Conservation (phyloP, 2,888 invertebrate species). For the Hemicrepidius hirtus region DNA sequence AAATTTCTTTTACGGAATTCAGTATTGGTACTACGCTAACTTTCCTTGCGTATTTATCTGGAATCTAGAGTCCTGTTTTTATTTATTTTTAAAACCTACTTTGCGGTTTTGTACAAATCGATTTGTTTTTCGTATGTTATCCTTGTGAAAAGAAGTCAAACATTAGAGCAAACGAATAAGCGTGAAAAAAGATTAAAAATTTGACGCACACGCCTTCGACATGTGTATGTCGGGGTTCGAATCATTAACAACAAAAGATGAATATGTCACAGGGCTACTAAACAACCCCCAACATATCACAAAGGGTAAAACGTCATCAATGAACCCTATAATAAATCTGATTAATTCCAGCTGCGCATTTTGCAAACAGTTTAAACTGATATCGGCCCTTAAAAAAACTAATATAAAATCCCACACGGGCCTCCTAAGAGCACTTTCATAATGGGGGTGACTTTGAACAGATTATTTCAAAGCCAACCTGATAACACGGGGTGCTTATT, state of each 20-base stretch:
- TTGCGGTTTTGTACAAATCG: too few species aligned
- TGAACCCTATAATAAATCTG: constrained; percentile 69
- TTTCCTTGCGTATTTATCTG: too few species aligned
- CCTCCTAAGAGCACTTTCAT: constrained; percentile 27
- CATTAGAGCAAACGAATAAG: constrained; percentile 9
- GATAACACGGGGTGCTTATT: constrained; percentile 49
- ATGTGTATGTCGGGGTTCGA: constrained; percentile 66
- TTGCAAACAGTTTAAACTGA: constrained; percentile 68
- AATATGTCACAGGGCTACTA: constrained; percentile 65
- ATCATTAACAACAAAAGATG: constrained; percentile 65
- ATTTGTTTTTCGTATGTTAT: too few species aligned
- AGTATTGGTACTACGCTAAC: too few species aligned
- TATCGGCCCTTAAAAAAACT: constrained; percentile 60
- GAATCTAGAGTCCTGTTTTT: too few species aligned
- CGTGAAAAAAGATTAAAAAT: constrained; percentile 52
- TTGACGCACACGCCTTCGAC: constrained; percentile 66
- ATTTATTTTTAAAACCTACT: too few species aligned
- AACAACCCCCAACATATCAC: constrained; percentile 63
- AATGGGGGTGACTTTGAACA: constrained; percentile 31
- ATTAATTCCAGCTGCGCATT: constrained; percentile 72
- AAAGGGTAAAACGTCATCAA: constrained; percentile 59
- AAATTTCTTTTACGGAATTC: too few species aligned
- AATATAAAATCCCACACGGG: constrained; percentile 35
- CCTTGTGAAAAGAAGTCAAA: background rate
- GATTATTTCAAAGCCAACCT: constrained; percentile 46